Base-by-base conservation (phyloP, 2,113 vertebrate species). In the Callipepla californica region DNA sequence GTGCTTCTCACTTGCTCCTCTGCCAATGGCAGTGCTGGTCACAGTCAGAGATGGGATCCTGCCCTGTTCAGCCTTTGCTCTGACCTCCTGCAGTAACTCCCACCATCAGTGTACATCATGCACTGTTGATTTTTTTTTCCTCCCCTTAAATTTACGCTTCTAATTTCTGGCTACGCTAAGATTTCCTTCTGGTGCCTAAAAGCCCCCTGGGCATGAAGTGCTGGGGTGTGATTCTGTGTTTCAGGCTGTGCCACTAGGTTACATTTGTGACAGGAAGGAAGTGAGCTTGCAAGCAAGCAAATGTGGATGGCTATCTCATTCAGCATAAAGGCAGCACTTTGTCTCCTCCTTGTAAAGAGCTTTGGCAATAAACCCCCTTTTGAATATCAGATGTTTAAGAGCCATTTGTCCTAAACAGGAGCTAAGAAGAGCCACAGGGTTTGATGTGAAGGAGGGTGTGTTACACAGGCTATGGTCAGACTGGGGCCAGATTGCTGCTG, bases 291-390 rank as follows among this genome's bases (percentile, higher is more conserved):
- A 92, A 92, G 90, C 45, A 44, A 65, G 59, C 59, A 61, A 76
- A 82, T 47, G 65, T 42, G 38, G 88, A 86, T 67, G 93, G 44
- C 17, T 59, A 25, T 93, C 80, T 73, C 87, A 90, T 74, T 90
- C 61, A 1, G 1, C 90, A 47, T 80, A 95, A 92, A 91, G 88
- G 85, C 67, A 59, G 79, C 92, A 67, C 82, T 86, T 92, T 80
- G 81, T 93, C 95, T 96, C 85, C 93, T 92, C 95, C 95, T 95
- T 97, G 89, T 94, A 92, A 96, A 96, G 93, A 95, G 57, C 92
- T 95, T 96, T 96, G 95, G 95, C 95, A 98, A 97, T 98, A 98
- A 97, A 42, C 45, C 57, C 61, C 90, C 79, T 95, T 96, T 96
- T 92, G 67, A 90, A 83, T 93, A 96, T 40, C 45, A 45, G 79